A percentile compares a stretch with the other conserved stretches of the same genome.
Evolutionary conservation across 2,797 vertebrate genomes (phyloP).

Genomic region (Glyptemys insculpta): DNA sequence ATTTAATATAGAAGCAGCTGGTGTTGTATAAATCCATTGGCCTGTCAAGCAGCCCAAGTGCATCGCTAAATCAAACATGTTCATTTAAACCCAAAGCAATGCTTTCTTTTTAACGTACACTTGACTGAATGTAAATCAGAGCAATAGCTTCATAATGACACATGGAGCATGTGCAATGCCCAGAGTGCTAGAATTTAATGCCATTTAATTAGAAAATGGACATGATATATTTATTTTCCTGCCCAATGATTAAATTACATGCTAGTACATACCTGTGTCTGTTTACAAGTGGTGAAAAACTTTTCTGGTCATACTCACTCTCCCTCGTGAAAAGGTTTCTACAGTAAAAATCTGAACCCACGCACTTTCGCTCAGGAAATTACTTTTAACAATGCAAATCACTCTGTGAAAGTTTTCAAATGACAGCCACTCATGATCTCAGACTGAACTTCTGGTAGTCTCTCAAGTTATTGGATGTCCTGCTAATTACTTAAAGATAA

Average conservation of each 20-base stretch:
- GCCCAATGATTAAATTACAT: neutral
- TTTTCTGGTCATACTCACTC: neutral
- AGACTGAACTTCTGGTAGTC: conserved; percentile 32
- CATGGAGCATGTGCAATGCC: neutral
- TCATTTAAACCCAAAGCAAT: conserved; percentile 68
- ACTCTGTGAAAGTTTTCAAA: conserved; percentile 35
- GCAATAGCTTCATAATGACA: neutral
- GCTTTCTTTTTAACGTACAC: conserved; percentile 30
- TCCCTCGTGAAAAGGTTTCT: conserved; percentile 39
- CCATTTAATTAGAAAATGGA: neutral
- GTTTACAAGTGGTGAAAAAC: neutral
- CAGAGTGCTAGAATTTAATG: neutral
- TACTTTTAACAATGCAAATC: conserved; percentile 20
- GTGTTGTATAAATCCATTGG: conserved; percentile 71
- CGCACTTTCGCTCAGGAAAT: conserved; percentile 11
- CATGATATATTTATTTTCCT: neutral
- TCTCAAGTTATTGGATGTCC: conserved; percentile 15
- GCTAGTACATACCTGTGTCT: neutral
- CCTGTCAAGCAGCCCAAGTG: conserved; percentile 52
- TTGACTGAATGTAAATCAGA: conserved; percentile 19
- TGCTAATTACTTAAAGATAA: conserved; percentile 64
- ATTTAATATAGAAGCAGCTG: conserved; percentile 83
- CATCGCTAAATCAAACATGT: conserved; percentile 65
- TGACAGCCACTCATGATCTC: neutral
- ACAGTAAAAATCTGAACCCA: conserved; percentile 16